phyloP scores from a whole-genome alignment of 2,888 invertebrate genomes.

The Diloba caeruleocephala region DNA sequence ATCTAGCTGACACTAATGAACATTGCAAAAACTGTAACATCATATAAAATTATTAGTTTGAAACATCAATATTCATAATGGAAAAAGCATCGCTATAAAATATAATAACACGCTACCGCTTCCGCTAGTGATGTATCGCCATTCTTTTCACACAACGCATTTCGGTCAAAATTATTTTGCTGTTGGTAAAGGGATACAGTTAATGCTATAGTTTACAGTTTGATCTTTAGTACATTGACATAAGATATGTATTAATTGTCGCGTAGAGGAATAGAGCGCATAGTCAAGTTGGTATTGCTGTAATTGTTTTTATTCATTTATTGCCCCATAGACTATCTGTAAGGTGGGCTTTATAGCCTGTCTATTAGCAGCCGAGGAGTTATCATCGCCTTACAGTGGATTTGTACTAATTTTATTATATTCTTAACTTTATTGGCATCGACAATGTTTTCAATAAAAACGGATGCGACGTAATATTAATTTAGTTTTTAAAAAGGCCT shows the following conservation, averaged over 20 bases:
- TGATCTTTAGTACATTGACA: constrained; percentile 40
- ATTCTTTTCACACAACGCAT: constrained; percentile 56
- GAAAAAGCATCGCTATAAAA: constrained; percentile 15
- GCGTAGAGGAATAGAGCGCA: constrained; percentile 24
- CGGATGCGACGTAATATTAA: constrained; percentile 59
- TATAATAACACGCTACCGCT: constrained; percentile 52
- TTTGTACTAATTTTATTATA: constrained; percentile 80
- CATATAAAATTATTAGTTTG: constrained; percentile 27
- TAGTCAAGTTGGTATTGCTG: constrained; percentile 58
- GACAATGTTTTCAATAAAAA: constrained; percentile 63
- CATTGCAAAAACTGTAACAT: constrained; percentile 40
- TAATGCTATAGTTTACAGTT: constrained; percentile 44
- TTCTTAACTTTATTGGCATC: constrained; percentile 75
- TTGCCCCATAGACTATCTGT: constrained; percentile 73
- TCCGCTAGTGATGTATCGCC: constrained; percentile 52
- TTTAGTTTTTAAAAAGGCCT: constrained; percentile 54
- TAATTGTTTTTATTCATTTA: constrained; percentile 87
- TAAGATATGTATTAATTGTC: constrained; percentile 33
- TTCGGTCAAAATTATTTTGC: constrained; percentile 52
- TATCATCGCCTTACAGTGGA: constrained; percentile 72
- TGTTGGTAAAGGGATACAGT: constrained; percentile 50
- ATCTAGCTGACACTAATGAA: constrained; percentile 45
- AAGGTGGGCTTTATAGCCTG: constrained; percentile 77
- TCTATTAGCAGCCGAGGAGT: constrained; percentile 73
- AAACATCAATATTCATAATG: constrained; percentile 33